Evolutionary conservation across 2,797 vertebrate species (phyloP).

Genomic region (Dallia pectoralis): DNA sequence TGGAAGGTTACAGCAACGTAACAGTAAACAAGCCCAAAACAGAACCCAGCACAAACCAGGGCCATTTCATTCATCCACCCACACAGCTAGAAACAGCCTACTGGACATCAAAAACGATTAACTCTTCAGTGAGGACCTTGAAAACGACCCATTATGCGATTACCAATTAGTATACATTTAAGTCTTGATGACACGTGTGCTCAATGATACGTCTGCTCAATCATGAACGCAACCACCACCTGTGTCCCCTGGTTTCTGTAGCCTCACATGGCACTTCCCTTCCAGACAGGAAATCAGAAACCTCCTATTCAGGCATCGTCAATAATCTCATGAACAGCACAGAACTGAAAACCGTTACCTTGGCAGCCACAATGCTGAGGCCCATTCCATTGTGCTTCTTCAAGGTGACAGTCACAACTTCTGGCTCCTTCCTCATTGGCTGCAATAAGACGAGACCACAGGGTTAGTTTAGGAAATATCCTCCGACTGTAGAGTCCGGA

Average conservation of each 20-base stretch:
- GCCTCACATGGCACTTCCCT: neutral
- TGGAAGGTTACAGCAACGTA: conserved; percentile 29
- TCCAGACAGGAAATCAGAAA: neutral
- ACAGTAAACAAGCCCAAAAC: conserved; percentile 1
- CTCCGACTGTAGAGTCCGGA: neutral
- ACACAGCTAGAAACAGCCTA: neutral
- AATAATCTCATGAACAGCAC: neutral
- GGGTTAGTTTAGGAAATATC: neutral
- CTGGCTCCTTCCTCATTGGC: conserved; percentile 94
- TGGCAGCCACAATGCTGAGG: conserved; percentile 97
- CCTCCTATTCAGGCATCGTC: conserved; percentile 9
- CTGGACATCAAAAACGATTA: neutral
- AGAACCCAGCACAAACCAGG: neutral
- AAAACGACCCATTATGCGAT: neutral
- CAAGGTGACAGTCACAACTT: conserved; percentile 95
- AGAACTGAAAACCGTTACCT: conserved; percentile 76
- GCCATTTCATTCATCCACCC: neutral
- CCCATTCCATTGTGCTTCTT: conserved; percentile 99
- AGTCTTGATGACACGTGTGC: too few species aligned
- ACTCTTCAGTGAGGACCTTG: neutral
- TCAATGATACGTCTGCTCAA: neutral
- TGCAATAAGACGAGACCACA: conserved; percentile 56
- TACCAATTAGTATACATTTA: neutral
- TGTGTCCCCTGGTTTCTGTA: neutral
- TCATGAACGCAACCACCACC: neutral